Evolutionary conservation across 2,797 vertebrate species (phyloP), one percentile per base, ranked within the genome.

Genomic region (Syndactyla subalaris): DNA sequence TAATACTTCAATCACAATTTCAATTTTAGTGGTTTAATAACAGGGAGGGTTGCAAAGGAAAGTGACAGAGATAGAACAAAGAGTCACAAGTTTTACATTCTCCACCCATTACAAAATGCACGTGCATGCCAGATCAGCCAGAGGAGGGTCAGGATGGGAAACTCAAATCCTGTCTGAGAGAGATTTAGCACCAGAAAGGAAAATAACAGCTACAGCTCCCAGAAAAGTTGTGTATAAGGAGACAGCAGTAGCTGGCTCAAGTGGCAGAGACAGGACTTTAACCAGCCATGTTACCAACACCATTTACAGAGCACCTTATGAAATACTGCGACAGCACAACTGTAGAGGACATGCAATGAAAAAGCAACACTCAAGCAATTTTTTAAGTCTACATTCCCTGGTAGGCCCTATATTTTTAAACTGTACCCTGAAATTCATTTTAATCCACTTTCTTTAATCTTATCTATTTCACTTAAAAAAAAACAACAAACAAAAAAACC

Each of bases 11-110:
- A 34, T 34, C 10, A 34, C 49, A 12, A 57, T 68, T 86, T 49
- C 19, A 30, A 8, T 49, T 88, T 45, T 32, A 59, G 17, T 91
- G 21, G 7, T 72, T 91, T 81, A 91, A 78, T 16, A 36, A 68
- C 29, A 58, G 26, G n/a, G 59, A 81, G 23, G 8, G 32, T 41
- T 9, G 0, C 46, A 91, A 87, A 61, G 68, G 49, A 68, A 88
- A 91, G 65, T 27, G 76, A 83, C 48, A 55, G 59, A 76, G 71
- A 85, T 17, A 68, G 48, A 89, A 92, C 67, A 85, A 91, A 94
- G 43, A 77, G 52, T 11, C 38, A 22, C 23, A 74, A 63, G 62
- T 85, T 95, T 77, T 82, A 86, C 86, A 72, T 92, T 92, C 77
- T 84, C 79, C 38, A 71, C 18, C 41, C 61, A 77, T 75, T 88